Evolutionary conservation across 2,113 vertebrate genomes (phyloP).

Genomic region (Muntiacus reevesi): DNA sequence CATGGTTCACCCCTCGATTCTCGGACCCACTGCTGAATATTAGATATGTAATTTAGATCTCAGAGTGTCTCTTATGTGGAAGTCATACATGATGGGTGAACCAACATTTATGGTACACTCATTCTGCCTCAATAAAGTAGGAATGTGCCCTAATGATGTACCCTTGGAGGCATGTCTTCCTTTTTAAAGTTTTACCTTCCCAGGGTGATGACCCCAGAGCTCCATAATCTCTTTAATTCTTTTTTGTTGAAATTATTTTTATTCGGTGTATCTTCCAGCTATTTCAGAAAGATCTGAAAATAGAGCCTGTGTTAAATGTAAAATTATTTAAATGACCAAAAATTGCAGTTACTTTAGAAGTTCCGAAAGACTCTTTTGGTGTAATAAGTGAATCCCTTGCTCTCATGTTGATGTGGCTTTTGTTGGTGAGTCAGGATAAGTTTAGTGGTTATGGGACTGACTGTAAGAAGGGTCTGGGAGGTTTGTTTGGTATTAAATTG

Average conservation of each 20-base stretch:
- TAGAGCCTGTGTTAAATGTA: conserved; percentile 14
- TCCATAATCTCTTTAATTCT: background rate
- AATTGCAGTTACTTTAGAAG: background rate
- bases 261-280: background rate
- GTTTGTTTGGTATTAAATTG: conserved; percentile 37
- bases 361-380: background rate
- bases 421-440: conserved; percentile 43
- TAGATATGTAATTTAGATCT: background rate
- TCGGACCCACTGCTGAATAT: background rate
- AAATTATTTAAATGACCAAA: background rate
- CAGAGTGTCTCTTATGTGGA: background rate
- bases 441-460: conserved; percentile 2
- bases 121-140: background rate
- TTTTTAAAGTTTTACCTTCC: background rate
- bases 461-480: background rate
- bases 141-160: background rate
- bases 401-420: background rate
- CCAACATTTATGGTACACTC: background rate
- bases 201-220: background rate
- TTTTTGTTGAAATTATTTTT: conserved; percentile 9
- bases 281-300: conserved; percentile 13
- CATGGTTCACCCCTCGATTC: background rate
- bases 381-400: background rate
- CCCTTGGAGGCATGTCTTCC: background rate
- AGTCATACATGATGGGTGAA: background rate